Conservation (phyloP, 2,113 vertebrate genomes). For the Hydropotes inermis region DNA sequence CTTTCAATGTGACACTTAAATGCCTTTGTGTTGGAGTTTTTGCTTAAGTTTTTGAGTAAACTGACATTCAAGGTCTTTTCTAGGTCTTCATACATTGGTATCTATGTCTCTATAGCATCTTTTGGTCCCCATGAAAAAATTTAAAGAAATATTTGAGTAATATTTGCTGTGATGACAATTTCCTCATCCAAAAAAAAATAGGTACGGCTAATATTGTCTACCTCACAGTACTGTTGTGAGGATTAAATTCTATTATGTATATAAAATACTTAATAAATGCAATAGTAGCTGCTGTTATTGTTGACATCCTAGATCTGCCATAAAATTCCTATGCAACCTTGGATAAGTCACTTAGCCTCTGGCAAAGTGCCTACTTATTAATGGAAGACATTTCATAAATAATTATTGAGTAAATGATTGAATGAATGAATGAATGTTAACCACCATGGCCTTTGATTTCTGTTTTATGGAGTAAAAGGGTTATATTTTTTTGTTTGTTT, state of each 20-base stretch:
- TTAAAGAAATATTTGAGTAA: background rate
- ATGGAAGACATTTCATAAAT: background rate
- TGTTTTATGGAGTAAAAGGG: background rate
- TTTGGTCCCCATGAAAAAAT: background rate
- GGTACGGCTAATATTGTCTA: background rate
- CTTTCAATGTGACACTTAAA: background rate
- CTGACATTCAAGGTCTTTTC: conserved; percentile 1
- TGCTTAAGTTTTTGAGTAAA: conserved; percentile 32
- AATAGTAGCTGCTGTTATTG: background rate
- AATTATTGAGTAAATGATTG: background rate
- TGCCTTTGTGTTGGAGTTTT: background rate
- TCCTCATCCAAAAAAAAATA: background rate
- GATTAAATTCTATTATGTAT: background rate
- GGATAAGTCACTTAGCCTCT: background rate
- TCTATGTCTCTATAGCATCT: background rate
- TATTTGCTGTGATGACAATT: background rate
- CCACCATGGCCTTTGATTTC: background rate
- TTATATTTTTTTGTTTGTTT: too few species aligned
- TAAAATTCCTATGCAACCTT: background rate
- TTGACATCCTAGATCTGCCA: background rate
- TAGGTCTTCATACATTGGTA: background rate
- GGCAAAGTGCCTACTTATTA: background rate
- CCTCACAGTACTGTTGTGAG: background rate
- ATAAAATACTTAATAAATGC: background rate
- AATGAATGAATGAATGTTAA: background rate